phyloP scores from a whole-genome alignment of 1,140 invertebrate genomes.

The Mycetomoellerius zeteki region DNA sequence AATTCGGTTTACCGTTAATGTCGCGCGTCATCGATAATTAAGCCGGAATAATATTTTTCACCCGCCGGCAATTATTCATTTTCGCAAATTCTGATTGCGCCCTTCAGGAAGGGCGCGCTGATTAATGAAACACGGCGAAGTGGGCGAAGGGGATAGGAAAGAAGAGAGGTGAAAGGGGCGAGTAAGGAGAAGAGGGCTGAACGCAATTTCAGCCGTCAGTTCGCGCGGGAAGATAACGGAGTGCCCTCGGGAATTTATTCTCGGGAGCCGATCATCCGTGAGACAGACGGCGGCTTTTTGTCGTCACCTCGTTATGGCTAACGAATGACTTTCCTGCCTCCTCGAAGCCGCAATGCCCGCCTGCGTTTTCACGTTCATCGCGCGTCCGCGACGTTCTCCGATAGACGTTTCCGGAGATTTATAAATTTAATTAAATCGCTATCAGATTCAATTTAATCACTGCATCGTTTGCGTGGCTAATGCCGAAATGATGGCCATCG shows the following conservation, averaged over 20 bases:
- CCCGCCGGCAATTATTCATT: constrained; percentile 64
- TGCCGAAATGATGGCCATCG: constrained; percentile 16
- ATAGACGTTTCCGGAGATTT: constrained; percentile 41
- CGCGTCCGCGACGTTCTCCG: constrained; percentile 33
- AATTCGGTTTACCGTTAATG: constrained; percentile 41
- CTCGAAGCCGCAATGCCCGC: neutral
- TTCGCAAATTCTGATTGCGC: constrained; percentile 67
- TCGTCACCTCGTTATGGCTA: constrained; percentile 61
- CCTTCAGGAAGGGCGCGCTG: constrained; percentile 54
- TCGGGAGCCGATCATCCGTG: constrained; percentile 43
- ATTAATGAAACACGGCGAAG: constrained; percentile 67
- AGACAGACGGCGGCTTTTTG: constrained; percentile 64
- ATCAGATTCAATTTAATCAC: constrained; percentile 54
- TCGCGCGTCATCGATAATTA: constrained; percentile 58
- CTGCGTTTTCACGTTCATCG: constrained; percentile 41
- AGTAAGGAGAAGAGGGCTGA: constrained; percentile 35
- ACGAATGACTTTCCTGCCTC: constrained; percentile 37
- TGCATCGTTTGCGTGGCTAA: neutral
- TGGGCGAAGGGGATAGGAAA: neutral
- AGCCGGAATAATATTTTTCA: constrained; percentile 52
- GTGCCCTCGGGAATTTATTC: constrained; percentile 55
- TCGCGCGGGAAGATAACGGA: constrained; percentile 64
- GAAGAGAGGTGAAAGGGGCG: neutral
- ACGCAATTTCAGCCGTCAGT: constrained; percentile 71
- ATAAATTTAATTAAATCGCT: constrained; percentile 53